Base-by-base conservation (phyloP, 1,140 invertebrate genomes). In the Episyrphus balteatus region DNA sequence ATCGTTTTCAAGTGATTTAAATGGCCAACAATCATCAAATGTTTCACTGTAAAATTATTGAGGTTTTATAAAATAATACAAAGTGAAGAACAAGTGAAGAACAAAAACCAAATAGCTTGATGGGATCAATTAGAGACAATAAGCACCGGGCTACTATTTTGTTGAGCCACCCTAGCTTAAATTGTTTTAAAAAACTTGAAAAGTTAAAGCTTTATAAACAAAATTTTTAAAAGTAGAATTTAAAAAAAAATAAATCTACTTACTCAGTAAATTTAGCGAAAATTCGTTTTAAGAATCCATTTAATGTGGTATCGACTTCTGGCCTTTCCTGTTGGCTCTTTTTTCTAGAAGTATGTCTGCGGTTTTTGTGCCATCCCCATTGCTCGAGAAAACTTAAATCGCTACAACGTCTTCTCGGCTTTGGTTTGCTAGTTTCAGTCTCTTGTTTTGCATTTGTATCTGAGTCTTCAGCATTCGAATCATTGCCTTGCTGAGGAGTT, bases 301-400 rank as follows among this genome's bases (percentile, higher is more conserved):
- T 75, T 17, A 88, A 68, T 10, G 74, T 77, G 51, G 79, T 75
- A 69, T 83, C 82, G 48, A 78, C 76, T 48, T 76, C 72, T 46
- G 60, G 57, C 73, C 75, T 46, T 62, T 77, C 66, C 63, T 71
- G 46, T 62, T 68, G 49, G 62, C 68, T 55, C 68, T 76, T 66
- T 70, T 76, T 83, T 40, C 81, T 59, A 3, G 80, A 76, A 3
- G 81, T 82, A 44, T 47, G 50, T 51, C 83, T 72, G 47, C 83
- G 69, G 62, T 83, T 84, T 48, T 75, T 83, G 52, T 82, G 82
- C 78, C 82, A 83, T 18, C 80, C 79, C 77, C 82, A 82, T 52
- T 81, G 78, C 51, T 85, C 77, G 10, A 84, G 62, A 48, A 82
- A 76, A 26, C 75, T 79, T 2, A 84, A 59, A 13, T 79, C 78